phyloP scores from a whole-genome alignment of 1,140 invertebrate genomes.

The Drosophila serrata region DNA sequence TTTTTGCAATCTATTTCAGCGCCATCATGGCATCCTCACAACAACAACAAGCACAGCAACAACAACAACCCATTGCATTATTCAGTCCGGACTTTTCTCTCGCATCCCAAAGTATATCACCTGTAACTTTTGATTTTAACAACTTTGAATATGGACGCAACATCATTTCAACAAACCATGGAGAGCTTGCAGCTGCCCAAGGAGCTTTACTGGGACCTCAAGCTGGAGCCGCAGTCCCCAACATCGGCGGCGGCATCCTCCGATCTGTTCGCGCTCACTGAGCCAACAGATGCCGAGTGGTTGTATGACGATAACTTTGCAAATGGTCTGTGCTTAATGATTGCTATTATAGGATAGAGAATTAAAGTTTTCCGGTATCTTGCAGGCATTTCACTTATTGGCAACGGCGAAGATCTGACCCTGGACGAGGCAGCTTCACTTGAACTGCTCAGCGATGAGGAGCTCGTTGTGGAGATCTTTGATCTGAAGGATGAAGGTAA shows the following conservation, averaged over 20 bases:
- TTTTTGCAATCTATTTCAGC: slow-evolving; percentile 41
- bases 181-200: slow-evolving; percentile 75
- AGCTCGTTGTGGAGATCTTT: slow-evolving; percentile 72
- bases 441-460: slow-evolving; percentile 64
- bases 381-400: slow-evolving; percentile 54
- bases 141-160: slow-evolving; percentile 38
- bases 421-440: slow-evolving; percentile 37
- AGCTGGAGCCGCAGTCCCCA: slow-evolving; percentile 76
- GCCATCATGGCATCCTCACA: slow-evolving; percentile 82
- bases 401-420: slow-evolving; percentile 27
- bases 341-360: not conserved
- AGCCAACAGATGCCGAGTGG: slow-evolving; percentile 51
- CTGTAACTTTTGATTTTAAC: slow-evolving; percentile 45
- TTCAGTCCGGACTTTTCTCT: slow-evolving; percentile 64
- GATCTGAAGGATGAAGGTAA: slow-evolving; percentile 75
- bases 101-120: slow-evolving; percentile 21
- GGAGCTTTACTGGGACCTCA: slow-evolving; percentile 80
- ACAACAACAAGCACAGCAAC: slow-evolving; percentile 59
- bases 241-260: slow-evolving; percentile 44
- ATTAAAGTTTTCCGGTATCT: not conserved
- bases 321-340: slow-evolving; percentile 58
- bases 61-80: slow-evolving; percentile 59
- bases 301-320: slow-evolving; percentile 82
- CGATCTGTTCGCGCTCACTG: slow-evolving; percentile 76
- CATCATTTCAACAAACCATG: slow-evolving; percentile 59